Conservation (phyloP, 2,113 vertebrate genomes). For the Pteronura brasiliensis region DNA sequence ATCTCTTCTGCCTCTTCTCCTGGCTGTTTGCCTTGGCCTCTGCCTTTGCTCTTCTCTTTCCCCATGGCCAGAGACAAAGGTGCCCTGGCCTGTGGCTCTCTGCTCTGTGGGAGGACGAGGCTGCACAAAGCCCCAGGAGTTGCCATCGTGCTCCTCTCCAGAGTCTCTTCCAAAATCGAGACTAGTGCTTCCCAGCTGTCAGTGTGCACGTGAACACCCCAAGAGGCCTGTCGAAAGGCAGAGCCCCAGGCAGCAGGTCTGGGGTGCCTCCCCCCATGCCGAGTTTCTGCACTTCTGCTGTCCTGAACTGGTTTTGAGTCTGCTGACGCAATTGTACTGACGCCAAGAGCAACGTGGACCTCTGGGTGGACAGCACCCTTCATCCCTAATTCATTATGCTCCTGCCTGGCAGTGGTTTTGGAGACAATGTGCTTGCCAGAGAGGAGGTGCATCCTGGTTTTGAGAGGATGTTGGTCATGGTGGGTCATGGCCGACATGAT, state of each 20-base stretch:
- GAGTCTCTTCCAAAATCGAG: background rate
- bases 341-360: fast-evolving
- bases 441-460: fast-evolving
- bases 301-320: fast-evolving
- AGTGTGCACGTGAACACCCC: fast-evolving
- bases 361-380: fast-evolving
- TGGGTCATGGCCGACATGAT: fast-evolving
- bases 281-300: background rate
- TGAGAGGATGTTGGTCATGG: fast-evolving
- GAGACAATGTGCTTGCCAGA: background rate
- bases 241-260: background rate
- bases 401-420: too few species aligned
- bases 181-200: too few species aligned
- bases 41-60: too few species aligned
- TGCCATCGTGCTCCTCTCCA: background rate
- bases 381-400: fast-evolving
- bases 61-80: background rate
- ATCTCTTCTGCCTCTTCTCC: too few species aligned
- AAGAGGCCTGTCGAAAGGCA: background rate
- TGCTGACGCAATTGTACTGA: fast-evolving
- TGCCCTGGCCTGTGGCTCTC: fast-evolving
- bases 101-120: background rate
- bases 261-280: fast-evolving
- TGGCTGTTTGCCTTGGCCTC: background rate
- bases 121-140: fast-evolving